phyloP scores from a whole-genome alignment of 2,888 invertebrate species.

The Imbricaverruca yamaguchii region DNA sequence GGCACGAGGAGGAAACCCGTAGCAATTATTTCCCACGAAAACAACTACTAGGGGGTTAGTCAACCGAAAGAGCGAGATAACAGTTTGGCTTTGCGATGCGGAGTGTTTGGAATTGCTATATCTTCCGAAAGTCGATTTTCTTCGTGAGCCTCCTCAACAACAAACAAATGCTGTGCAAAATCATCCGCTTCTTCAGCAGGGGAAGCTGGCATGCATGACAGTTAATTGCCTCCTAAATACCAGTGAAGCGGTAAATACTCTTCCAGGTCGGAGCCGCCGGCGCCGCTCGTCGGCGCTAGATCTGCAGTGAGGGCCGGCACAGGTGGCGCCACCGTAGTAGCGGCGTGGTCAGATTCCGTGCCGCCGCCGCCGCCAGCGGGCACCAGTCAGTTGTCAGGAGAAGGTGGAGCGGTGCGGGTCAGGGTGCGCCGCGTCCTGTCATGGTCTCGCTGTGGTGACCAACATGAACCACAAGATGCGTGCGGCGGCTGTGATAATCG shows the following conservation, averaged over 20 bases:
- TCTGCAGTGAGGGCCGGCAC: not conserved
- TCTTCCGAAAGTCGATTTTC: too few species aligned
- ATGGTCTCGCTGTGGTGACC: not conserved
- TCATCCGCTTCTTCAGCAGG: too few species aligned
- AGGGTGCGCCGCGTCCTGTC: not conserved
- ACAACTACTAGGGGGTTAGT: too few species aligned
- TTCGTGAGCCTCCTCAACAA: too few species aligned
- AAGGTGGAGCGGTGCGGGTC: not conserved
- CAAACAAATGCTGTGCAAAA: too few species aligned
- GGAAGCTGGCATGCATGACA: not conserved
- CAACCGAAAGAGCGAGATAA: too few species aligned
- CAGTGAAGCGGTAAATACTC: conserved; percentile 2
- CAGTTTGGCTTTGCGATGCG: too few species aligned
- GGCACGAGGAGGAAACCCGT: too few species aligned
- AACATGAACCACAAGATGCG: not conserved
- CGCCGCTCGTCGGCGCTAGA: not conserved
- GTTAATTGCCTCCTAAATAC: conserved; percentile 10
- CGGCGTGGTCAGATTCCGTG: not conserved
- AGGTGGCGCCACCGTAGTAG: not conserved
- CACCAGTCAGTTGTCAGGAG: not conserved
- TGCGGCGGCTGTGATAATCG: too few species aligned
- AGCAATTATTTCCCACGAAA: too few species aligned
- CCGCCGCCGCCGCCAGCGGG: not conserved
- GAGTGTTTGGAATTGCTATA: too few species aligned
- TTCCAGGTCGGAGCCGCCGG: not conserved